phyloP scores from a whole-genome alignment of 2,888 invertebrate species.

The Cryptocheilus praepositus region DNA sequence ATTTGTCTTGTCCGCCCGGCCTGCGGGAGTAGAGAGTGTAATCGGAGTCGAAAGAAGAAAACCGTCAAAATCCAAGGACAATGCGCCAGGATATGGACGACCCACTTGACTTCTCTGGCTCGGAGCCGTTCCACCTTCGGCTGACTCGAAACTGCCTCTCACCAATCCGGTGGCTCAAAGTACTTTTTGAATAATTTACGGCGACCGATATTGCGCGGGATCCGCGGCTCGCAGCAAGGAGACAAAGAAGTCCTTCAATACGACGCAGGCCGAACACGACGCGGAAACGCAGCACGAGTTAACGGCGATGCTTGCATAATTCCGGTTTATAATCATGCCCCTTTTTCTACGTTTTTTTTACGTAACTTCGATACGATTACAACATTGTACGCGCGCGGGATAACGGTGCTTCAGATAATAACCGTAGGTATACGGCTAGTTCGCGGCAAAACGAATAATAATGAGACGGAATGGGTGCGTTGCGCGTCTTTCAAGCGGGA shows the following conservation, averaged over 20 bases:
- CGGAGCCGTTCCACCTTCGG: conserved; percentile 56
- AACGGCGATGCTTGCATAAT: too few relatives aligned
- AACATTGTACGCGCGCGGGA: too few relatives aligned
- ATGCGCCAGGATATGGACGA: conserved; percentile 25
- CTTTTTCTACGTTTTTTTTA: too few relatives aligned
- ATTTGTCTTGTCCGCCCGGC: neutral
- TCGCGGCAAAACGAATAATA: too few relatives aligned
- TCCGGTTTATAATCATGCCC: too few relatives aligned
- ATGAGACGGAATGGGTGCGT: too few relatives aligned
- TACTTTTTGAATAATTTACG: conserved; percentile 38
- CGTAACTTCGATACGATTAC: too few relatives aligned
- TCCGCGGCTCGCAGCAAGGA: too few relatives aligned
- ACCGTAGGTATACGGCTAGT: too few relatives aligned
- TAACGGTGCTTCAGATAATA: too few relatives aligned
- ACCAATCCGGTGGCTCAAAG: conserved; percentile 32
- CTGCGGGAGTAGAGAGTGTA: neutral
- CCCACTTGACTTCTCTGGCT: conserved; percentile 30
- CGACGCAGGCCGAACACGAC: neutral
- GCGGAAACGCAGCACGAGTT: neutral
- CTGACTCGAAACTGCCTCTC: conserved; percentile 46
- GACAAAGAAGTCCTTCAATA: too few relatives aligned
- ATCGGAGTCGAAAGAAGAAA: conserved; percentile 6
- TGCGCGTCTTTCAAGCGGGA: too few relatives aligned
- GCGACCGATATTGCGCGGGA: neutral
- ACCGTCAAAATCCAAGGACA: conserved; percentile 48